Evolutionary conservation across 2,113 vertebrate genomes (phyloP).

Genomic region (Gambusia holbrooki): DNA sequence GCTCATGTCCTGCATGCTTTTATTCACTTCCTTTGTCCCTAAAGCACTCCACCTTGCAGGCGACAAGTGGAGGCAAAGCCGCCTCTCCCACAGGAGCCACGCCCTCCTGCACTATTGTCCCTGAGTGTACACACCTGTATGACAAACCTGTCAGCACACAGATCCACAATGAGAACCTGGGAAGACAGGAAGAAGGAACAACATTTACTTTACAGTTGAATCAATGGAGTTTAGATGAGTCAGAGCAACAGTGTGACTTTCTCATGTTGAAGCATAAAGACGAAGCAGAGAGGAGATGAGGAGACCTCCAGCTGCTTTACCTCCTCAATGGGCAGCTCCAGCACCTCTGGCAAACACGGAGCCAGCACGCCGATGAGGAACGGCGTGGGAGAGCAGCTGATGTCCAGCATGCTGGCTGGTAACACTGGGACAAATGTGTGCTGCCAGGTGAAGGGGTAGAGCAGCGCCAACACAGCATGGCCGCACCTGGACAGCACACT

Average conservation of each 20-base stretch:
- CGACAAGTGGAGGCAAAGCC: constrained; percentile 61
- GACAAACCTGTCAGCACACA: constrained; percentile 93
- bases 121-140: constrained; percentile 87
- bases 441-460: constrained; percentile 99
- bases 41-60: constrained; percentile 22
- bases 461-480: constrained; percentile 90
- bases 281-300: too few relatives aligned
- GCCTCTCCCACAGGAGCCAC: constrained; percentile 39
- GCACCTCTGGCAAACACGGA: constrained; percentile 88
- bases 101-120: constrained; percentile 34
- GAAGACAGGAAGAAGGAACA: constrained; percentile 44
- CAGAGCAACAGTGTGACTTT: neutral
- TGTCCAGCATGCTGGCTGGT: constrained; percentile 94
- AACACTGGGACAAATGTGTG: constrained; percentile 97
- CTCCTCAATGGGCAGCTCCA: constrained; percentile 96
- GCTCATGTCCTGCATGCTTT: constrained; percentile 1
- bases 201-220: neutral
- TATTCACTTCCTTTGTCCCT: constrained; percentile 25
- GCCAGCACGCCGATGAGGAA: constrained; percentile 95
- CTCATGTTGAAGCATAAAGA: neutral
- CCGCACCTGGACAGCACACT: constrained; percentile 94
- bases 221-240: neutral
- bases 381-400: constrained; percentile 95
- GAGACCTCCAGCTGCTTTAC: constrained; percentile 37
- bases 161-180: constrained; percentile 97